Base-by-base conservation (phyloP, 2,113 vertebrate species). In the Hemiscyllium ocellatum region DNA sequence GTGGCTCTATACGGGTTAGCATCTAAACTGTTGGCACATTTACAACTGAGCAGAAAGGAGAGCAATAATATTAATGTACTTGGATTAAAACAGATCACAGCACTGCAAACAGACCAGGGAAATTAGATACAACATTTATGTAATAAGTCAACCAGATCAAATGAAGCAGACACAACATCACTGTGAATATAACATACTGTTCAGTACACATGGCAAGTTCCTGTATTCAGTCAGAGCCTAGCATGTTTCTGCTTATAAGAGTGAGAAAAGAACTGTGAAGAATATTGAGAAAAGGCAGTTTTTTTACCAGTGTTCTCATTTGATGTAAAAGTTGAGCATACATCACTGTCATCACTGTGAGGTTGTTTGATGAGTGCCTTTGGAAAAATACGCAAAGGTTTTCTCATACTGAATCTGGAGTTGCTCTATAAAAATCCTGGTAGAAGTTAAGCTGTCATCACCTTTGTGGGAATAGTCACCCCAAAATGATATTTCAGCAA, bases 401-500 rank as follows among this genome's bases (percentile, higher is more conserved):
- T 19, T 66, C 61, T 87, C 47, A 87, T 52, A 52, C 29, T 66
- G 61, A 93, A 65, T 29, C 90, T 65, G 61, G 7, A 37, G n/a
- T 93, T 66, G 17, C 6, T 22, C 37, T 93, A 65, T 66, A 93
- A 93, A 93, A 68, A 66, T n/a, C 90, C 37, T 65, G 2, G 2
- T 42, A 68, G 61, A 93, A 93, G 68, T 93, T 37, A 93, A 87
- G 7, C 13, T 87, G 47, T 52, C 47, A 86, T 52, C 22, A 52
- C 24, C 26, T 56, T 87, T 87, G 1, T 5, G 4, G 47, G 52
- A 87, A 50, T 52, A 87, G 10, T 29, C 24, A 52, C 24, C 24
- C 85, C 85, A 87, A 56, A 87, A 87, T 87, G 6, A 86, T 24
- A 52, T 86, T 42, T 86, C 85, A 87, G 85, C 85, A 87, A 42